Conservation (phyloP, 2,888 invertebrate species). For the Drosophila yooni region DNA sequence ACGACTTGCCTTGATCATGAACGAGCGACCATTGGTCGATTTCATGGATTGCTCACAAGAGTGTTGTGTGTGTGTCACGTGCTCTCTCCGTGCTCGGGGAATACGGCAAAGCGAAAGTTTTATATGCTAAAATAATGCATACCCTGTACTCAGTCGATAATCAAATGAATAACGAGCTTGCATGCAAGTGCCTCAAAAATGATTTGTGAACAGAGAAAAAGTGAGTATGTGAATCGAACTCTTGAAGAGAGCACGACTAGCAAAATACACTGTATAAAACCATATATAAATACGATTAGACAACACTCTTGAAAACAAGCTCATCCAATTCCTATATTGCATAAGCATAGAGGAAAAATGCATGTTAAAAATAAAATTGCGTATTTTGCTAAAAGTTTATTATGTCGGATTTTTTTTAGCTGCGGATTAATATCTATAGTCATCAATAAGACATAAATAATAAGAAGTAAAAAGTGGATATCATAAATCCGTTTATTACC, state of each 20-base stretch:
- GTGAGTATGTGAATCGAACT: background rate
- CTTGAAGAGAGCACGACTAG: background rate
- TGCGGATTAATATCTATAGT: background rate
- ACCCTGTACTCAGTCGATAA: background rate
- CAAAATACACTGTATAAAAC: background rate
- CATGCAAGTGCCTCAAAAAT: background rate
- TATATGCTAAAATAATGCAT: conserved; percentile 31
- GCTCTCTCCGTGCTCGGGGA: conserved; percentile 68
- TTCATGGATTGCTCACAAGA: conserved; percentile 36
- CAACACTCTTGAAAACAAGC: background rate
- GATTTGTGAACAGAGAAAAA: background rate
- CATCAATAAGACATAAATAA: background rate
- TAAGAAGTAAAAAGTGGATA: background rate
- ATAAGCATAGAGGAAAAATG: background rate
- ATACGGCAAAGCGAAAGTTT: conserved; percentile 54
- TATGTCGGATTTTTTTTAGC: background rate
- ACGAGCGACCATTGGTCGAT: conserved; percentile 9
- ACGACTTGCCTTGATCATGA: conserved; percentile 41
- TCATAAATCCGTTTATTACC: background rate
- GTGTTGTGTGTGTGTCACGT: conserved; percentile 53
- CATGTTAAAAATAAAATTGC: background rate
- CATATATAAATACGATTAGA: background rate
- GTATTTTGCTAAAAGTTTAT: background rate
- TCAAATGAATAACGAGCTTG: background rate
- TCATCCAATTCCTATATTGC: too few relatives aligned